Evolutionary conservation across 2,797 vertebrate genomes (phyloP), one percentile per base, ranked within the genome.

Genomic region (Hafferia zeledoni): DNA sequence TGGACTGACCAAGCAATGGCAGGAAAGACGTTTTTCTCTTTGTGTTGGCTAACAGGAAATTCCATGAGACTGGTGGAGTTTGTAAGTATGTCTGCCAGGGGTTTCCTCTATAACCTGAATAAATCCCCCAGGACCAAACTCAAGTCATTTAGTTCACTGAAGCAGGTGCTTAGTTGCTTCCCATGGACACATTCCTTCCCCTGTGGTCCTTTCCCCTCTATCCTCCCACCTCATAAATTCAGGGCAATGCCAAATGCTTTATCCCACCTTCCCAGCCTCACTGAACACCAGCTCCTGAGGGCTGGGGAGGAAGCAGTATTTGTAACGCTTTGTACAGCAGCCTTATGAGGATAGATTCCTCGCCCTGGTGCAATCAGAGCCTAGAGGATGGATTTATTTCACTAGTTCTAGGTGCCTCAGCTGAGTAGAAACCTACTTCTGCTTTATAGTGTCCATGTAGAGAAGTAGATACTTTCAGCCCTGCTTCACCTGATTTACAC

Each of bases 161-260:
- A 84, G 18, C 27, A 63, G 35, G 5, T 50, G 5, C 11, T 72
- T 53, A 55, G 8, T 31, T 37, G 33, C 12, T 84, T 78, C 31
- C 44, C 35, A 10, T 24, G 23, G 20, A 16, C 52, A 28, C 14
- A 46, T 11, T 65, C 33, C 27, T 49, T 65, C 52, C 13, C 30
- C 35, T 35, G 15, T 14, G 2, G 27, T 13, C 28, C 9, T 18
- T 5, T 2, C 7, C 3, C 6, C 2, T 8, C 6, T 5, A 10
- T 18, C 8, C 3, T 2, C 15, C 5, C 7, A 28, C 9, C 10
- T 2, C 9, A 2, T 11, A 46, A 10, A 6, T 17, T 76, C 18
- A 71, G n/a, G 49, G 16, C 25, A 72, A 17, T 55, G 23, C 35
- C 53, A 49, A 61, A 27, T 49, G 47, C 17, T 67, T 68, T 17